These are phyloP conservation scores for Phoenoteleia sp. DNA, from an alignment of 2,888 invertebrate species.

Conservation along the genomic window DNA sequence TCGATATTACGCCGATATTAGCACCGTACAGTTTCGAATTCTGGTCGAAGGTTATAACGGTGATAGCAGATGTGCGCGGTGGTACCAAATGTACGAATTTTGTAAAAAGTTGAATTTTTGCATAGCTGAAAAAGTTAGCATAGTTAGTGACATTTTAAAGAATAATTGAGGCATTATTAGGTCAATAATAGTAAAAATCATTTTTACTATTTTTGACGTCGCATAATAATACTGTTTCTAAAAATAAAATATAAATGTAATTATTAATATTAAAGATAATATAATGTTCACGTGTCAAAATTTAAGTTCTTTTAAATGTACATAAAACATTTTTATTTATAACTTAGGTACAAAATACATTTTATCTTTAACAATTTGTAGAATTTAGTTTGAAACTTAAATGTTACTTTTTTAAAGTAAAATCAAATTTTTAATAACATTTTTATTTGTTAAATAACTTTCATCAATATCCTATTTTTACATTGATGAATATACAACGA, in stretches of 20 bases:
- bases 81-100: slow-evolving; percentile 1
- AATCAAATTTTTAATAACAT: neutral
- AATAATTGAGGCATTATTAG: too few species aligned
- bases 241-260: too few species aligned
- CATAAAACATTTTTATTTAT: too few species aligned
- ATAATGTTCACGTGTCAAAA: too few species aligned
- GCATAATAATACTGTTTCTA: too few species aligned
- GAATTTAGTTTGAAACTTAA: neutral
- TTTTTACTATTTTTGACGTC: too few species aligned
- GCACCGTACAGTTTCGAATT: slow-evolving; percentile 72
- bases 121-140: neutral
- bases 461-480: too few species aligned
- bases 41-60: slow-evolving; percentile 76
- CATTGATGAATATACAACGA: too few species aligned
- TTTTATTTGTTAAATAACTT: neutral
- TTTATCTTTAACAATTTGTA: slow-evolving; percentile 20
- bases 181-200: too few species aligned
- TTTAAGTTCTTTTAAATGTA: too few species aligned
- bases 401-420: neutral
- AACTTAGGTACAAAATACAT: slow-evolving; percentile 6
- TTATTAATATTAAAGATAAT: too few species aligned
- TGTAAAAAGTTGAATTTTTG: neutral
- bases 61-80: slow-evolving; percentile 58
- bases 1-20: slow-evolving; percentile 72
- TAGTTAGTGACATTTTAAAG: too few species aligned